Percentiles rank a stretch among this genome's conserved stretches.
Conservation (phyloP, 2,113 vertebrate species). For the Aramus guarauna region DNA sequence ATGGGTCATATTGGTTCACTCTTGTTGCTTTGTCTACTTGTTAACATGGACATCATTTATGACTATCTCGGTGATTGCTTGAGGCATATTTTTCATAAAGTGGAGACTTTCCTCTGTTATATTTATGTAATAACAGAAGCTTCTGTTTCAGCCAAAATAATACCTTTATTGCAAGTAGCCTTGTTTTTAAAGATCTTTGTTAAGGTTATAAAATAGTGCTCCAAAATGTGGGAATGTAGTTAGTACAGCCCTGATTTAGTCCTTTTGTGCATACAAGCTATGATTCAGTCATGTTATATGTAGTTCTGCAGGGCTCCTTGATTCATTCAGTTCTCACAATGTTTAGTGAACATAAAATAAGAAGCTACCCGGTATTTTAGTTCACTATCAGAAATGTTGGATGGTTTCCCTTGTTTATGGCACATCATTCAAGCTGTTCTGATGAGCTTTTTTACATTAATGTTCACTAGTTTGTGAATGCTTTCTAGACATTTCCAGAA, state of each 20-base stretch:
- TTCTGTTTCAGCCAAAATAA: background rate
- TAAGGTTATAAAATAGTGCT: background rate
- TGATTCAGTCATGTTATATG: background rate
- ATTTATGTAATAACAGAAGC: background rate
- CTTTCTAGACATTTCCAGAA: background rate
- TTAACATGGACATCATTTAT: background rate
- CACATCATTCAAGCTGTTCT: background rate
- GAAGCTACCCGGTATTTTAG: background rate
- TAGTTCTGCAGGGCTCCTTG: background rate
- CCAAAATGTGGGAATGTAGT: background rate
- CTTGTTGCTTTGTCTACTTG: background rate
- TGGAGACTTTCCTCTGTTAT: background rate
- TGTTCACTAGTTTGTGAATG: background rate
- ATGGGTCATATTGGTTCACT: background rate
- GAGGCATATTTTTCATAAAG: background rate
- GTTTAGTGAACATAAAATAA: background rate
- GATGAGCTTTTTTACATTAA: background rate
- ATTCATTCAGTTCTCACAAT: background rate
- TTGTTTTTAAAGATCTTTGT: background rate
- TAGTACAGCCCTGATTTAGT: background rate
- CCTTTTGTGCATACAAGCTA: background rate
- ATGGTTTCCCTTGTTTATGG: background rate
- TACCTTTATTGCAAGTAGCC: background rate
- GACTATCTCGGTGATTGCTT: background rate
- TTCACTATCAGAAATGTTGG: background rate